Evolutionary conservation across 2,113 vertebrate species (phyloP).

Genomic region (Aviceda subcristata): DNA sequence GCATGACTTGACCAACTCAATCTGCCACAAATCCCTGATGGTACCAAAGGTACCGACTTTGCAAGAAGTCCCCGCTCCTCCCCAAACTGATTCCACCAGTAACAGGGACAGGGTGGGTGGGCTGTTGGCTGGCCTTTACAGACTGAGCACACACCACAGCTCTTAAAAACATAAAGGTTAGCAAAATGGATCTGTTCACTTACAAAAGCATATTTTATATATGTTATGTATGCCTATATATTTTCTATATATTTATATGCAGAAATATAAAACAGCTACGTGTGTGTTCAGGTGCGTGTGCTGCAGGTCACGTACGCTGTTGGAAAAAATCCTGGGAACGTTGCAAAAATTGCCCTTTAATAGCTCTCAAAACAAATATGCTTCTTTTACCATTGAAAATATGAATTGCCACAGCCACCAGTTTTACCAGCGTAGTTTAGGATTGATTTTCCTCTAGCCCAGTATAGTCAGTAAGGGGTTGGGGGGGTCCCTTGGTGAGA

Average conservation of each 20-base stretch:
- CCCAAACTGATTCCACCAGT: background rate
- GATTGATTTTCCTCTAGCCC: background rate
- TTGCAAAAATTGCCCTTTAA: background rate
- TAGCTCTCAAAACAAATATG: background rate
- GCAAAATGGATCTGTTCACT: background rate
- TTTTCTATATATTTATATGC: accelerated
- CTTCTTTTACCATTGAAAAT: background rate
- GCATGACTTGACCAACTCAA: background rate
- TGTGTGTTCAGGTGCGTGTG: accelerated
- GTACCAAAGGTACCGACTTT: background rate
- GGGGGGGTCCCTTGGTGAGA: background rate
- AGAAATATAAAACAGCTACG: background rate
- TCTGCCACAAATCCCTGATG: background rate
- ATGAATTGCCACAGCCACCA: background rate
- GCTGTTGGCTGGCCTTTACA: background rate
- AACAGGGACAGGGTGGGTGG: background rate
- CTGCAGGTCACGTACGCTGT: background rate
- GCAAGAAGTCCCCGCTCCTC: background rate
- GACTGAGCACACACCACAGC: background rate
- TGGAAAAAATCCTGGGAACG: background rate
- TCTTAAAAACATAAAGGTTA: background rate
- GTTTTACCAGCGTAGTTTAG: background rate
- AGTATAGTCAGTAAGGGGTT: background rate
- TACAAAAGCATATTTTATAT: background rate
- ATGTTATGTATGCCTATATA: background rate